A percentile compares a stretch with the other conserved stretches of the same genome.
phyloP scores from a whole-genome alignment of 2,113 vertebrate species.

The Phylloscopus trochiloides region DNA sequence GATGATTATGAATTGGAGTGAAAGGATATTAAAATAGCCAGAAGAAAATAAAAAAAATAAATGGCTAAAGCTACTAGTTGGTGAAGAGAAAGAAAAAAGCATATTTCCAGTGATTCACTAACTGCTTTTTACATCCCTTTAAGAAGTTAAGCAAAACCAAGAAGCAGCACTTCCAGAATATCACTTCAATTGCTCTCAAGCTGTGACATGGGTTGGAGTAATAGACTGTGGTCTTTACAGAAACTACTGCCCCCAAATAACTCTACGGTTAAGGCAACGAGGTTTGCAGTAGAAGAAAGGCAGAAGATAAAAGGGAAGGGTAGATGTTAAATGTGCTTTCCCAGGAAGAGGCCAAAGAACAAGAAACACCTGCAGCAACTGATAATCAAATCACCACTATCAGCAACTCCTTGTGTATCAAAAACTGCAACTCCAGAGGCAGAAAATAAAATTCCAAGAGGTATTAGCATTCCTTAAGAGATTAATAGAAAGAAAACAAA shows the following conservation, averaged over 20 bases:
- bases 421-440: background rate
- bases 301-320: background rate
- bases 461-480: background rate
- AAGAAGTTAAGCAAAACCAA: background rate
- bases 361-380: background rate
- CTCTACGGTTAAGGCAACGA: background rate
- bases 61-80: background rate
- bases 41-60: constrained; percentile 4
- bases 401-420: background rate
- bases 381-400: background rate
- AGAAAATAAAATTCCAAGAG: background rate
- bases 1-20: background rate
- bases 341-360: background rate
- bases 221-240: background rate
- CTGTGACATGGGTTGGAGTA: background rate
- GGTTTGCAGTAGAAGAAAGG: background rate
- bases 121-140: background rate
- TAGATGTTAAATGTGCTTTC: background rate
- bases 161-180: background rate
- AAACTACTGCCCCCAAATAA: background rate
- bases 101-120: background rate
- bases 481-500: background rate
- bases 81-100: background rate
- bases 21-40: constrained; percentile 18
- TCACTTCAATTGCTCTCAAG: background rate